Evolutionary conservation across 2,888 invertebrate genomes (phyloP).

Genomic region (Lobophora halterata): DNA sequence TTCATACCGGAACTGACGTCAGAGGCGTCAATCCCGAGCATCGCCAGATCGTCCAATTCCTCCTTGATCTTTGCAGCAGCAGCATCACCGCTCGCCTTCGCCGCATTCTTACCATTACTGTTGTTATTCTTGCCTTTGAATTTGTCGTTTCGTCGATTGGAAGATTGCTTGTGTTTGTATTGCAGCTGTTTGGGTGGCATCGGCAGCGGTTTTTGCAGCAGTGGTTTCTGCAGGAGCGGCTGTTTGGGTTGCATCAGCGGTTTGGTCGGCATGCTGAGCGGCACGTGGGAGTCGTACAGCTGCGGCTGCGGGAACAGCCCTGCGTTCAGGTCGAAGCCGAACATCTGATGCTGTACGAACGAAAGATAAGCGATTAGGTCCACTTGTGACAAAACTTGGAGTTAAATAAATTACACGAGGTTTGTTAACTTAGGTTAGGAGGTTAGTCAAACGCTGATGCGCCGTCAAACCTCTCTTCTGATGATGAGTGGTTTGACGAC

Average conservation of each 20-base stretch:
- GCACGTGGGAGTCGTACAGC: slow-evolving; percentile 67
- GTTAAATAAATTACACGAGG: too few species aligned
- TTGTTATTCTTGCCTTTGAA: slow-evolving; percentile 34
- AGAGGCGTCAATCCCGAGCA: slow-evolving; percentile 92
- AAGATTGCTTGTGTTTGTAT: too few species aligned
- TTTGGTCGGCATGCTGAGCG: slow-evolving; percentile 42
- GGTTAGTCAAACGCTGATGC: too few species aligned
- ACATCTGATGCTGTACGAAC: slow-evolving; percentile 57
- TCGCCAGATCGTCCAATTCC: slow-evolving; percentile 87
- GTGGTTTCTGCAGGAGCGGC: slow-evolving; percentile 7
- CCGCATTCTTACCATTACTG: slow-evolving; percentile 20
- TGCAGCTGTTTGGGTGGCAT: slow-evolving; percentile 28
- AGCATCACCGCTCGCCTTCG: slow-evolving; percentile 27
- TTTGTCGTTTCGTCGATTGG: too few species aligned
- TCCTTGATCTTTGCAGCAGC: slow-evolving; percentile 59
- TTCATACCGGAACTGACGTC: slow-evolving; percentile 83
- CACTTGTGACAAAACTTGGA: too few species aligned
- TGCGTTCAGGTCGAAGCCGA: slow-evolving; percentile 62
- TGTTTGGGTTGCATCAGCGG: slow-evolving; percentile 24
- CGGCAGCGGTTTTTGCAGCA: not conserved
- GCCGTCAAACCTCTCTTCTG: too few species aligned
- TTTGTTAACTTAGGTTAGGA: too few species aligned
- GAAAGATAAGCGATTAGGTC: too few species aligned
- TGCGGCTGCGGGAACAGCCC: slow-evolving; percentile 55
- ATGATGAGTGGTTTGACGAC: too few species aligned